Conservation (phyloP, 2,888 invertebrate genomes). For the Hyppa rectilinea region DNA sequence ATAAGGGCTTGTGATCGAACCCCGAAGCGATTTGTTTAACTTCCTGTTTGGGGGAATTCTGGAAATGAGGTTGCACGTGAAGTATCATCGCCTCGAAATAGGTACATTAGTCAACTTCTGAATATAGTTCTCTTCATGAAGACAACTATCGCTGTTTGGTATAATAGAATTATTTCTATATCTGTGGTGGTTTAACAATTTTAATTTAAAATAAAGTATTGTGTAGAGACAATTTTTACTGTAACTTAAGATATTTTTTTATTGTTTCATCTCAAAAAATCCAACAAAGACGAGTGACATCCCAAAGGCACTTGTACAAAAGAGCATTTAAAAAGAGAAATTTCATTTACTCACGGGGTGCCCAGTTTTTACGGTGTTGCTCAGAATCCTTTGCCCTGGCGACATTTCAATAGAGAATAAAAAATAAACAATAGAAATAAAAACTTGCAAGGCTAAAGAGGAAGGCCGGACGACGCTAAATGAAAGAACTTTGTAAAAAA, state of each 20-base stretch:
- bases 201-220: slow-evolving; percentile 23
- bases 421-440: slow-evolving; percentile 88
- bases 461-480: slow-evolving; percentile 88
- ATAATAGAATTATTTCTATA: slow-evolving; percentile 1
- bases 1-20: slow-evolving; percentile 53
- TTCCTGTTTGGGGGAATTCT: slow-evolving; percentile 57
- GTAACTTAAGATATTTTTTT: slow-evolving; percentile 34
- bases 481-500: slow-evolving; percentile 90
- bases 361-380: slow-evolving; percentile 80
- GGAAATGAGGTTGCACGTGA: slow-evolving; percentile 54
- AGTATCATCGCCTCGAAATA: slow-evolving; percentile 43
- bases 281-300: slow-evolving; percentile 59
- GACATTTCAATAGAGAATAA: slow-evolving; percentile 88
- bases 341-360: slow-evolving; percentile 82
- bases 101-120: slow-evolving; percentile 18
- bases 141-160: not conserved
- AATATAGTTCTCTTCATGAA: slow-evolving; percentile 16
- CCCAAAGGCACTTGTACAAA: slow-evolving; percentile 66
- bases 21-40: slow-evolving; percentile 53
- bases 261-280: slow-evolving; percentile 44
- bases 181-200: not conserved
- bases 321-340: slow-evolving; percentile 75
- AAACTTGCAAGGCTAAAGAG: slow-evolving; percentile 85
- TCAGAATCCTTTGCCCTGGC: slow-evolving; percentile 82
- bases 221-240: slow-evolving; percentile 19